Evolutionary conservation across 1,140 invertebrate species (phyloP), one percentile per base, ranked within the genome.

Genomic region (Acyrthosiphon pisum): DNA sequence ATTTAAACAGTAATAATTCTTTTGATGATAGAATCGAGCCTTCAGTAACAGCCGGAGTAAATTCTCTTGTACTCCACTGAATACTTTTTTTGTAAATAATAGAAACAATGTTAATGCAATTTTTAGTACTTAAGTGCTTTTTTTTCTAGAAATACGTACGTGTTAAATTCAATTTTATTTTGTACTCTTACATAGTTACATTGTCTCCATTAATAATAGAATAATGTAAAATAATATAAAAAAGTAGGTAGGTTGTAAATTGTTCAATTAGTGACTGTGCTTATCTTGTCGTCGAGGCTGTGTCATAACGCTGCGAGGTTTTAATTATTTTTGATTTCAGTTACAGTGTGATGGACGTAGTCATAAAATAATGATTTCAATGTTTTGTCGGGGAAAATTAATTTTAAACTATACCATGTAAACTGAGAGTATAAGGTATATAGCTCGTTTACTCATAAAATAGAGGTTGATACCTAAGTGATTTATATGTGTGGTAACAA

Each of bases 31-130:
- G 14, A n/a, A 76, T 76, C n/a, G 60, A 76, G 60, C 4, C 14
- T 76, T 76, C 18, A 76, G 60, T 76, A n/a, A 76, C 60, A 76
- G n/a, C 14, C 60, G 14, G 60, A 76, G n/a, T n/a, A 76, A 76
- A 76, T 76, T 76, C 60, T 76, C 60, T 76, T 76, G n/a, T 76
- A 53, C 60, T 76, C n/a, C 30, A 76, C 30, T 76, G 60, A n/a
- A 76, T 3, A 76, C 14, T n/a, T 76, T 76, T 76, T 68, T 76
- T n/a, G 3, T 76, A 76, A 76, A 76, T 76, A 76, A 76, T 35
- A 35, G 60, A 76, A 76, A 76, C 60, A 76, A 76, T n/a, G 60
- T n/a, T 76, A 76, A 76, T 76, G n/a, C n/a, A 76, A n/a, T 76
- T 76, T 76, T 76, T 76, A 76, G 30, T 76, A 76, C 60, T 68